Evolutionary conservation across 2,797 vertebrate species (phyloP).

Genomic region (Nyctalus aviator): DNA sequence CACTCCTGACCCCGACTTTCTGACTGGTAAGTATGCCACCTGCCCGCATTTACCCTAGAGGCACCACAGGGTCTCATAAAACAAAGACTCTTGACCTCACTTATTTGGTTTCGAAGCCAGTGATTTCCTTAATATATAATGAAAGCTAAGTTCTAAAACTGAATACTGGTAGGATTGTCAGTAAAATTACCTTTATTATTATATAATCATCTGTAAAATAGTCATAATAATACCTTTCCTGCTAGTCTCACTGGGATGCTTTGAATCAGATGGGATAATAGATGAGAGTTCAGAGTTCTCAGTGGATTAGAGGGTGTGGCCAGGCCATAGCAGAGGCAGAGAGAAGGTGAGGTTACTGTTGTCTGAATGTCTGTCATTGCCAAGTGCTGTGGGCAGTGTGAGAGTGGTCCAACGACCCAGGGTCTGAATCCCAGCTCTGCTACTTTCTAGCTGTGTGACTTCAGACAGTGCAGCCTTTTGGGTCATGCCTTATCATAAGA

Average conservation of each 20-base stretch:
- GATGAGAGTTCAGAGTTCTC: not conserved
- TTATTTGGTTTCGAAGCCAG: not conserved
- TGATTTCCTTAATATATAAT: slow-evolving; percentile 11
- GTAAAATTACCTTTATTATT: slow-evolving; percentile 39
- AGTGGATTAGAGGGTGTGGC: not conserved
- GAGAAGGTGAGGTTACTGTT: not conserved
- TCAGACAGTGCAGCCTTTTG: not conserved
- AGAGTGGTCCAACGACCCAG: not conserved
- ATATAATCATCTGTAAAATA: slow-evolving; percentile 28
- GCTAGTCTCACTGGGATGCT: not conserved
- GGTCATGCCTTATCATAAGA: accelerated
- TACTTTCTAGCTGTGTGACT: not conserved
- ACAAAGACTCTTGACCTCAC: not conserved
- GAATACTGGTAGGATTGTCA: slow-evolving; percentile 8
- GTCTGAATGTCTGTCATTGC: not conserved
- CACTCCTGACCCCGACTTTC: slow-evolving; percentile 95
- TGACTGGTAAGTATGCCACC: slow-evolving; percentile 91
- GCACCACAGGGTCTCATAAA: not conserved
- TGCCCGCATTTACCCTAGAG: not conserved
- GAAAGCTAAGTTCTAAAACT: slow-evolving; percentile 30
- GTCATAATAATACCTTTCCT: slow-evolving; percentile 12
- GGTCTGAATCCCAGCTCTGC: not conserved
- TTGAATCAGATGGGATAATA: not conserved
- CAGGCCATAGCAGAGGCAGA: not conserved
- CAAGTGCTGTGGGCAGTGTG: not conserved